Evolutionary conservation across 2,888 invertebrate species (phyloP), one percentile per base, ranked within the genome.

Genomic region (Mamestra brassicae): DNA sequence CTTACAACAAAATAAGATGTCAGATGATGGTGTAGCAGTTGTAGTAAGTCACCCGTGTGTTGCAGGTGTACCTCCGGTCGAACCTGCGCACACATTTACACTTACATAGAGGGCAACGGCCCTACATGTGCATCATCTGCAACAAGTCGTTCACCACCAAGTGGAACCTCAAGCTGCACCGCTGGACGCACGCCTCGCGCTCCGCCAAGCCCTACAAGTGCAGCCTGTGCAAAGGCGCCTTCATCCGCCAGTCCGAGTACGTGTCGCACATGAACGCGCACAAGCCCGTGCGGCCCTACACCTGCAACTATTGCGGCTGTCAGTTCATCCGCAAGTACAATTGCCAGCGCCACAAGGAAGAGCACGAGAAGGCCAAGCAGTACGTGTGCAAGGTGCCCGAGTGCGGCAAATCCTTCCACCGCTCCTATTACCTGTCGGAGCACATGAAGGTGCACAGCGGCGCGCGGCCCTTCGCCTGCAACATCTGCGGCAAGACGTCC

Each of bases 281-380:
- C 95, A 98, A 98, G 84, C 98, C 98, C 77, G 97, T 98, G 61
- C 97, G 98, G 69, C 98, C 98, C 3, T 99, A 98, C 94, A 98
- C 98, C 0, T 99, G 99, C 93, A 98, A 99, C 93, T 98, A 98
- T 92, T 99, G 99, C 94, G 99, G 99, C 60, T 98, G 98, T 79
- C 98, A 98, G 94, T 99, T 99, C 94, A 98, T 98, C 79, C 97
- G 98, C 77, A 98, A 98, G 92, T 98, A 98, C 93, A 99, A 99
- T 94, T 98, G 98, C 92, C 97, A 98, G 90, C 97, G 98, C 60
- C 99, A 99, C 93, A 98, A 98, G 8, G 82, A 94, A 61, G 98
- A 99, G 89, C 99, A 99, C 94, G 98, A 98, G 89, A 97, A 97
- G 89, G 98, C 97, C 69, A 98, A 98, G 93, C 97, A 97, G 88